Base-by-base conservation (phyloP, 2,888 invertebrate genomes). In the Steinernema hermaphroditum region DNA sequence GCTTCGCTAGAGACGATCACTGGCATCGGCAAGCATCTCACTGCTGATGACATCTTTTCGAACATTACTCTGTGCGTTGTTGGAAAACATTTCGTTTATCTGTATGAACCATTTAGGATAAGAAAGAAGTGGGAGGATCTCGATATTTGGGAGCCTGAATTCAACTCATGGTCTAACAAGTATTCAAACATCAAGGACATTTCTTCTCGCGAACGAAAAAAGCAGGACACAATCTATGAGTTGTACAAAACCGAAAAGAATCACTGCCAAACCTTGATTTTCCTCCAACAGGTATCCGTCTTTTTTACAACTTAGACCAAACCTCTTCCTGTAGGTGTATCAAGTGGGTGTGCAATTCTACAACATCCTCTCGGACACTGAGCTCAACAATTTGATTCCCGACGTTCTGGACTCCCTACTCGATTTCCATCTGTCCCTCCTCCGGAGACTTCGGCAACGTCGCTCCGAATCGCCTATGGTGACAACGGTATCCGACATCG, bases 341-440 rank as follows among this genome's bases (percentile, higher is more conserved):
- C 76, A 81, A 72, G 80, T 73, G 2, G 79, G 80, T 2, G 46
- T 79, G 8, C 41, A 71, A 9, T 37, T 46, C 34, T 50, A 50
- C 32, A 74, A 74, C 22, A 72, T 80, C 49, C 27, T 81, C 12
- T 49, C 80, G 8, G 71, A 69, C 16, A 50, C 34, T 29, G 69
- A 78, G 41, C 27, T 79, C 12, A 72, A 73, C 44, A 43, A 49
- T 24, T 69, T 78, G 14, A 79, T 79, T 16, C 85, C 83, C 1
- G 85, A 84, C 69, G 85, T 85, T 24, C 78, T 85, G 32, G 85
- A 85, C 72, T 76, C 82, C 8, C 78, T 85, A 68, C 78, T 85
- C 22, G 77, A 81, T 32, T 85, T 85, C 72, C 85, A 85, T 72
- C 70, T 82, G n/a, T 75, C 79, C 22, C 74, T 85, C 0, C 76